Evolutionary conservation across 2,797 vertebrate genomes (phyloP), one percentile per base, ranked within the genome.

Genomic region (Sciaenops ocellatus): DNA sequence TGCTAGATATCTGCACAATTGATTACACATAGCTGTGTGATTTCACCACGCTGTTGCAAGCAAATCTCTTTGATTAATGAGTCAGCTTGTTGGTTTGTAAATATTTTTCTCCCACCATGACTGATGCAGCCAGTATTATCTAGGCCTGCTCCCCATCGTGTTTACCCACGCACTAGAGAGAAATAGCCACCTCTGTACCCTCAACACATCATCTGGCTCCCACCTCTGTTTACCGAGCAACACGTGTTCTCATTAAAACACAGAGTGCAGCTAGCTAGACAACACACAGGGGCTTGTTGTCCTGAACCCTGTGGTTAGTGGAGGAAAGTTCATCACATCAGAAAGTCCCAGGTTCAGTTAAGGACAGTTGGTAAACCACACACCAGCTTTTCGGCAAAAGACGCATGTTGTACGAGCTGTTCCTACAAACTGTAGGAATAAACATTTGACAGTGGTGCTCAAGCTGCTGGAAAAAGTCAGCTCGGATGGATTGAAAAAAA

Each of bases 161-260:
- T 86, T 91, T 89, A 86, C 75, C 66, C 54, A 67, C 20, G 1
- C 68, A 61, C 78, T 47, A 17, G 1, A 84, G 59, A 69, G 63
- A 64, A 74, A 82, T 54, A 71, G 76, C 56, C 17, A 26, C 60
- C 64, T 85, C 65, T 70, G 34, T 78, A 50, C 79, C 74, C 65
- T 74, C 55, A 70, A 71, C 67, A 69, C 76, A 78, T 90, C 86
- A 87, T 86, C 64, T 74, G 68, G 66, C 82, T 82, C 52, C 77
- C 69, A 80, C 76, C 46, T 83, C 67, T 92, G 87, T 92, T 90
- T 89, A 86, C 86, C 4, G 8, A 85, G 82, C 65, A 79, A 76
- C 87, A 83, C 38, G 42, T 84, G 87, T 87, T 73, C 83, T 90
- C 87, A 87, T 93, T 90, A 91, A 92, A 91, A 85, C 65, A 6